Percentiles rank a stretch among this genome's conserved stretches.
Conservation (phyloP, 2,797 vertebrate species). For the Notolepis coatsorum region DNA sequence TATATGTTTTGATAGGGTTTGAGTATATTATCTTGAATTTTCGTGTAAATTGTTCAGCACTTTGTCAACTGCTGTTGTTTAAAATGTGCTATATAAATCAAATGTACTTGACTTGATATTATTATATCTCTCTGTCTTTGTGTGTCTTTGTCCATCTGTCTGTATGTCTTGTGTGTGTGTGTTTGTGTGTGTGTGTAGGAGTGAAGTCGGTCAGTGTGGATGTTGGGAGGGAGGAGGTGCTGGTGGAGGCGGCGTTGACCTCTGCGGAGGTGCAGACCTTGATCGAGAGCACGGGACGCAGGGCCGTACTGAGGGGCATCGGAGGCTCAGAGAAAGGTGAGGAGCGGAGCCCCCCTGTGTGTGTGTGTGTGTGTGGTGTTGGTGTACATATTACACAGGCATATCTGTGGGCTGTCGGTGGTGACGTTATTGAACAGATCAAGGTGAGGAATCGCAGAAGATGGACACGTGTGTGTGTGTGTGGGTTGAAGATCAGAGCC, state of each 20-base stretch:
- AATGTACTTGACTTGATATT: too few relatives aligned
- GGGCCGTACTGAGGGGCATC: slow-evolving; percentile 89
- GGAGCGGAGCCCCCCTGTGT: not conserved
- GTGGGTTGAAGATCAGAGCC: not conserved
- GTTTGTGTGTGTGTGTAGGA: slow-evolving; percentile 66
- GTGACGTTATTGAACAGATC: too few relatives aligned
- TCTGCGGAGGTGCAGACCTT: slow-evolving; percentile 83
- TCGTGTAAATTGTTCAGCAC: too few relatives aligned
- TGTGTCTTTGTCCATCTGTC: too few relatives aligned
- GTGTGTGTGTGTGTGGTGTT: slow-evolving; percentile 12
- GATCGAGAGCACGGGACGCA: slow-evolving; percentile 86
- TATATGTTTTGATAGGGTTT: too few relatives aligned
- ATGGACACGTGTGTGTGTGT: not conserved
- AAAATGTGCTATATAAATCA: too few relatives aligned
- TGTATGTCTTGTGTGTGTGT: not conserved
- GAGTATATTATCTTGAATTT: too few relatives aligned
- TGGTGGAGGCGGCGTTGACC: slow-evolving; percentile 85
- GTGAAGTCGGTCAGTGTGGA: slow-evolving; percentile 80
- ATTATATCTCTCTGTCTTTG: not conserved
- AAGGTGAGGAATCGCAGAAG: too few relatives aligned
- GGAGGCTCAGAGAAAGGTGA: slow-evolving; percentile 77
- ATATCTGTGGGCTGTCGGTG: too few relatives aligned
- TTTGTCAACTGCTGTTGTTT: too few relatives aligned
- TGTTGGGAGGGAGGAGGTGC: slow-evolving; percentile 79
- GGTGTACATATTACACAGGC: too few relatives aligned